Percentiles rank a stretch among this genome's conserved stretches.
Evolutionary conservation across 1,140 invertebrate genomes (phyloP).

Genomic region (Ceratosolen solmsi): DNA sequence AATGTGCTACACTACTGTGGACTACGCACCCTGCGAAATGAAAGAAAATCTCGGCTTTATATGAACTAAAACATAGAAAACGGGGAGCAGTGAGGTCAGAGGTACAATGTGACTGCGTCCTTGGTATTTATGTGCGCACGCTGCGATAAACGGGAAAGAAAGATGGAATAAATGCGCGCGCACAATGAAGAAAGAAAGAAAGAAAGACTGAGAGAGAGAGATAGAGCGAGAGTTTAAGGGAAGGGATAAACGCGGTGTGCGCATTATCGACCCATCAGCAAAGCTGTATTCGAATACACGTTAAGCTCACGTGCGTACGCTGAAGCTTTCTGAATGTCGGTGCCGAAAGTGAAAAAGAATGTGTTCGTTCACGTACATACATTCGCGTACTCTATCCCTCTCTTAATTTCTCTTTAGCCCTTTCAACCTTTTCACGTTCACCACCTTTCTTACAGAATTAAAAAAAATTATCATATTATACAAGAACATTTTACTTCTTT

Average conservation of each 20-base stretch:
- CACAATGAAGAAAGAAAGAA: constrained; percentile 46
- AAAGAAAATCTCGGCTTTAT: not conserved
- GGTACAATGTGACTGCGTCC: not conserved
- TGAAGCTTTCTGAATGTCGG: constrained; percentile 31
- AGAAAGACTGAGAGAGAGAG: constrained; percentile 57
- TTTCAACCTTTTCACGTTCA: not conserved
- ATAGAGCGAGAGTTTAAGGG: constrained; percentile 67
- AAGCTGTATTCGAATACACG: constrained; percentile 60
- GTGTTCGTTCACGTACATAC: not conserved
- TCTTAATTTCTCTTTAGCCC: not conserved
- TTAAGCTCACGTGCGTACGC: constrained; percentile 54
- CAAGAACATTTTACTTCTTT: too few relatives aligned
- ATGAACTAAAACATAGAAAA: not conserved
- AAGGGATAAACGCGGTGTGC: constrained; percentile 67
- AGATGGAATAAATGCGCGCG: not conserved
- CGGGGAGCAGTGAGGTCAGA: not conserved
- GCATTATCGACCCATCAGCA: constrained; percentile 72
- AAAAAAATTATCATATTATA: too few relatives aligned
- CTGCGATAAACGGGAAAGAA: not conserved
- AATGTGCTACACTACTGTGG: not conserved
- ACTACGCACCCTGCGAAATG: not conserved
- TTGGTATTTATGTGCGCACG: not conserved
- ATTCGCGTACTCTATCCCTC: not conserved
- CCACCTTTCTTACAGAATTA: not conserved
- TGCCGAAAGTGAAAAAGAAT: not conserved